phyloP scores from a whole-genome alignment of 1,140 invertebrate species.

The Antheraea mylitta region DNA sequence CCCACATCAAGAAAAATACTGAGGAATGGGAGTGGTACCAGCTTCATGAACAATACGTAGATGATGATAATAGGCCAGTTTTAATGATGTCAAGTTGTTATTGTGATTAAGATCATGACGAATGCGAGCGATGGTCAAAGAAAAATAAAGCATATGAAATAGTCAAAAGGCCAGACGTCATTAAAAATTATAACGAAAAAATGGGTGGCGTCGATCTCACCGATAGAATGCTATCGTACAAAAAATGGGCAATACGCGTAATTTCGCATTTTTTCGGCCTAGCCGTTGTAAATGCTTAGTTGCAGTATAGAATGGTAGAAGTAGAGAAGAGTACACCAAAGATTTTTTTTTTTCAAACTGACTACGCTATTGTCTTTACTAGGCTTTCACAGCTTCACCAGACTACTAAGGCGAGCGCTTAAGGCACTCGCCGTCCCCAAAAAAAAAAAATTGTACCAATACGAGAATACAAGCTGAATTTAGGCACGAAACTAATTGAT shows the following conservation, averaged over 20 bases:
- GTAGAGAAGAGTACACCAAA: neutral
- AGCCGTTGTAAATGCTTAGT: constrained; percentile 15
- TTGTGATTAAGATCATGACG: neutral
- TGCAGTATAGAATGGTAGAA: constrained; percentile 9
- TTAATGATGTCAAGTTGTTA: neutral
- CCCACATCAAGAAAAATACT: no score
- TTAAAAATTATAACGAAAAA: constrained; percentile 19
- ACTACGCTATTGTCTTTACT: no score
- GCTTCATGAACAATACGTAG: no score
- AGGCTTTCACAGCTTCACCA: no score
- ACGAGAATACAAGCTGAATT: neutral
- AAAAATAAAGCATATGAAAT: neutral
- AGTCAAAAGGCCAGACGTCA: neutral
- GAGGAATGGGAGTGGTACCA: no score
- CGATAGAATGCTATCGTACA: constrained; percentile 14
- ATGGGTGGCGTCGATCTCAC: constrained; percentile 23
- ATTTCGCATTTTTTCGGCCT: constrained; percentile 18
- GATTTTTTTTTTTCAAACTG: no score
- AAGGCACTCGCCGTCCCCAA: no score
- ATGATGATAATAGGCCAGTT: neutral
- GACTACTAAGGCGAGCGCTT: no score
- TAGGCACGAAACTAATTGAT: neutral
- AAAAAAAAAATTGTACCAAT: neutral
- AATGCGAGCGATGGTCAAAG: neutral
- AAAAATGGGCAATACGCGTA: constrained; percentile 21